Base-by-base conservation (phyloP, 2,113 vertebrate genomes). In the Coptodon rendalli region DNA sequence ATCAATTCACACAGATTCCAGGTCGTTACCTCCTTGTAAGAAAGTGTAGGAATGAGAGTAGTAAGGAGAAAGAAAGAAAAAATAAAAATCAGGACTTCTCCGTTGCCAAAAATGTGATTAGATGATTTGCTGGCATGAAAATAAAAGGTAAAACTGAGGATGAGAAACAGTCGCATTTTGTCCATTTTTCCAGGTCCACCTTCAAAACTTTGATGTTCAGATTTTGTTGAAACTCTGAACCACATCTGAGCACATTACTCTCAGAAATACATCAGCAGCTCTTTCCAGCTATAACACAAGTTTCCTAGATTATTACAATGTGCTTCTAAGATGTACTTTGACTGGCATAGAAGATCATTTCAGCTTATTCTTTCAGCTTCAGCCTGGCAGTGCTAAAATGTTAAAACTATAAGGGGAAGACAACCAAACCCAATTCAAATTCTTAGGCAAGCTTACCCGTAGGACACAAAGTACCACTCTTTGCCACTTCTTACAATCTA, bases 11-110 rank as follows among this genome's bases (percentile, higher is more conserved):
- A n/a, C 27, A 4, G 27, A 50, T 19, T 78, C 9, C 27, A 78
- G 9, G 40, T 76, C 9, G 0, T 48, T 27, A 48, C 16, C 40
- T 29, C 13, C 40, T 48, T 48, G 9, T 29, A 48, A 29, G 6
- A 29, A 48, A 48, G 68, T 29, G 40, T 73, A 43, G 13, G 2
- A 10, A 43, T 43, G n/a, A 71, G n/a, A 38, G 36, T n/a, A 66
- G 31, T 12, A 66, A 24, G 7, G 36, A 71, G 12, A 24, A 40
- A 4, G 0, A 9, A 31, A 17, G 4, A 11, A 6, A 38, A 27
- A 2, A 7, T 0, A n/a, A 12, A 43, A 36, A 63, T 63, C 6
- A n/a, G 11, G 9, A 0, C 43, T 48, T 50, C 3, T 12, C 43
- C 7, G 14, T 78, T 19, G 3, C 24, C 6, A 73, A 45, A 48